Percentiles rank a stretch among this genome's conserved stretches.
Evolutionary conservation across 2,113 vertebrate species (phyloP).

Genomic region (Eolophus roseicapilla): DNA sequence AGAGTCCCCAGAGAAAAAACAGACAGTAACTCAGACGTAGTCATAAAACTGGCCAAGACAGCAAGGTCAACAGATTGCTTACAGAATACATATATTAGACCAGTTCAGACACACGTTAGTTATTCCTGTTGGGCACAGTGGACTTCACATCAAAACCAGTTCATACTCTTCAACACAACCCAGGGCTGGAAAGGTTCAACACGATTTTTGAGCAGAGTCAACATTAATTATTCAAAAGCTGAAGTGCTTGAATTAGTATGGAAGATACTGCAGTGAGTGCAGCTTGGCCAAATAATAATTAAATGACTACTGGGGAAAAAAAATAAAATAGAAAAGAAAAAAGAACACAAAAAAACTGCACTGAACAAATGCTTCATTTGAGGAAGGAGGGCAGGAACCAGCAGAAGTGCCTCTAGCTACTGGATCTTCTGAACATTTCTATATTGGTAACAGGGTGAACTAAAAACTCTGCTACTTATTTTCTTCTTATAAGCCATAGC

Average conservation of each 20-base stretch:
- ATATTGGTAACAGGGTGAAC: not conserved
- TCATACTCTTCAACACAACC: not conserved
- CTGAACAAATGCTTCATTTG: not conserved
- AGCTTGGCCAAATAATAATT: constrained; percentile 36
- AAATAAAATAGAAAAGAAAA: not conserved
- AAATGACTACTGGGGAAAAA: not conserved
- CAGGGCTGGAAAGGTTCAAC: not conserved
- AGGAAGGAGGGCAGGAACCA: not conserved
- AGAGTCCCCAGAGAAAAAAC: not conserved
- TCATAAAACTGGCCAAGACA: not conserved
- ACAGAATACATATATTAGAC: not conserved
- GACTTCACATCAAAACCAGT: not conserved
- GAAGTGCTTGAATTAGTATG: constrained; percentile 13
- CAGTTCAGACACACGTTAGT: not conserved
- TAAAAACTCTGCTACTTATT: not conserved
- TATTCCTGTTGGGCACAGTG: not conserved
- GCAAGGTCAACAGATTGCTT: not conserved
- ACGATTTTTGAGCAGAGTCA: not conserved
- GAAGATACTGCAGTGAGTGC: not conserved
- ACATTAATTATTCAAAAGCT: constrained; percentile 25
- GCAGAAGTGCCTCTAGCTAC: not conserved
- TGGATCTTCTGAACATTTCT: not conserved
- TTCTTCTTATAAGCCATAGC: not conserved
- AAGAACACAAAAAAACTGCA: not conserved
- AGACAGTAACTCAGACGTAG: not conserved